A percentile compares a stretch with the other conserved stretches of the same genome.
These are phyloP conservation scores for Clostera curtula DNA, from an alignment of 2,888 invertebrate genomes.

Conservation along the genomic window DNA sequence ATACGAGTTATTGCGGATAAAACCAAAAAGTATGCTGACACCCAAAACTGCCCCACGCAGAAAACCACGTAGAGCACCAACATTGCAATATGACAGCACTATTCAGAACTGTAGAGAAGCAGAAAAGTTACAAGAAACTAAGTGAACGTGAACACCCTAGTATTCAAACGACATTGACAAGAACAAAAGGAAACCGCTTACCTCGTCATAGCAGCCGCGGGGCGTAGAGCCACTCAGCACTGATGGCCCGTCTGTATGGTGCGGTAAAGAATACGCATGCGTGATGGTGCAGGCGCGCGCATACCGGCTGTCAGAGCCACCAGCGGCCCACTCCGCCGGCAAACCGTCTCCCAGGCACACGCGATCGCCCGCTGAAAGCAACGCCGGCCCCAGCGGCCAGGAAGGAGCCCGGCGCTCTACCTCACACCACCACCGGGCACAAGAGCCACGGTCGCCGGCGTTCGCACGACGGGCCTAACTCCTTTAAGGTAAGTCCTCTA, in stretches of 20 bases:
- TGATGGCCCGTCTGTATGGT: constrained; percentile 28
- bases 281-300: constrained; percentile 56
- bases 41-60: too few relatives aligned
- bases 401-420: constrained; percentile 56
- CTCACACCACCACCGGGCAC: constrained; percentile 40
- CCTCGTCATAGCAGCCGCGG: constrained; percentile 28
- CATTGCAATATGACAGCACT: too few relatives aligned
- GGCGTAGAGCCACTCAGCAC: too few relatives aligned
- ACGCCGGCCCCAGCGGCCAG: constrained; percentile 71
- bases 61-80: too few relatives aligned
- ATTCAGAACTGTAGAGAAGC: too few relatives aligned
- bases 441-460: constrained; percentile 58
- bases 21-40: too few relatives aligned
- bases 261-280: constrained; percentile 43
- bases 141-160: too few relatives aligned
- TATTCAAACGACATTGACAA: too few relatives aligned
- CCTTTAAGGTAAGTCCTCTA: constrained; percentile 68
- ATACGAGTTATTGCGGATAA: too few relatives aligned
- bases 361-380: constrained; percentile 60
- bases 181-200: constrained; percentile 23
- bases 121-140: too few relatives aligned
- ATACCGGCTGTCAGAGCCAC: constrained; percentile 41
- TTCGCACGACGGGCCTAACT: constrained; percentile 58
- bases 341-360: constrained; percentile 60
- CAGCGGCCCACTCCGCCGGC: constrained; percentile 64